Percentiles rank a stretch among this genome's conserved stretches.
phyloP scores from a whole-genome alignment of 2,797 vertebrate genomes.

The Erethizon dorsatum region DNA sequence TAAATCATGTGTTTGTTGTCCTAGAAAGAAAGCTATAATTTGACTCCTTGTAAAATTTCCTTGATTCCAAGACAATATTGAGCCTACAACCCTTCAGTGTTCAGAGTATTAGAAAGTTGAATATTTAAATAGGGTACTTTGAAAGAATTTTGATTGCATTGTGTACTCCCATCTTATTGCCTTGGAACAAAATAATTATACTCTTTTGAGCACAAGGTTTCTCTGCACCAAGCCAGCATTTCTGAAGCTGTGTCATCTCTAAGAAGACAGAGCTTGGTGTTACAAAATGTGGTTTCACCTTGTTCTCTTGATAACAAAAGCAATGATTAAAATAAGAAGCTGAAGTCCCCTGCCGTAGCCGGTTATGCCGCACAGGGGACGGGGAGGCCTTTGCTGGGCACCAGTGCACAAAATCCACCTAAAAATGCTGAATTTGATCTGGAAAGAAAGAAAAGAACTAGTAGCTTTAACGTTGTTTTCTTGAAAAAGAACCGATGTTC shows the following conservation, averaged over 20 bases:
- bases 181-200: slow-evolving; percentile 78
- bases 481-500: not conserved
- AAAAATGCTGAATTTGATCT: not conserved
- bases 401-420: not conserved
- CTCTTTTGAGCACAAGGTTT: slow-evolving; percentile 55
- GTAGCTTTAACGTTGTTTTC: not conserved
- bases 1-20: slow-evolving; percentile 72
- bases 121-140: slow-evolving; percentile 72
- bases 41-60: slow-evolving; percentile 62
- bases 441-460: not conserved
- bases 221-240: slow-evolving; percentile 40
- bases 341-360: not conserved
- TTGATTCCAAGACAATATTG: slow-evolving; percentile 54
- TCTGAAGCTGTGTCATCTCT: slow-evolving; percentile 3
- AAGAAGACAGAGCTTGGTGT: not conserved
- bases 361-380: no score
- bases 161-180: slow-evolving; percentile 63
- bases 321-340: slow-evolving; percentile 44
- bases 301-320: slow-evolving; percentile 46
- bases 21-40: slow-evolving; percentile 75
- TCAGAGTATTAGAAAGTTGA: slow-evolving; percentile 71
- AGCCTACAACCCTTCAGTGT: slow-evolving; percentile 61
- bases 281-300: slow-evolving; percentile 27
- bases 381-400: not conserved
- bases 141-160: slow-evolving; percentile 78